Conservation (phyloP, 1,140 invertebrate species). For the Geopemphigus sp. region DNA sequence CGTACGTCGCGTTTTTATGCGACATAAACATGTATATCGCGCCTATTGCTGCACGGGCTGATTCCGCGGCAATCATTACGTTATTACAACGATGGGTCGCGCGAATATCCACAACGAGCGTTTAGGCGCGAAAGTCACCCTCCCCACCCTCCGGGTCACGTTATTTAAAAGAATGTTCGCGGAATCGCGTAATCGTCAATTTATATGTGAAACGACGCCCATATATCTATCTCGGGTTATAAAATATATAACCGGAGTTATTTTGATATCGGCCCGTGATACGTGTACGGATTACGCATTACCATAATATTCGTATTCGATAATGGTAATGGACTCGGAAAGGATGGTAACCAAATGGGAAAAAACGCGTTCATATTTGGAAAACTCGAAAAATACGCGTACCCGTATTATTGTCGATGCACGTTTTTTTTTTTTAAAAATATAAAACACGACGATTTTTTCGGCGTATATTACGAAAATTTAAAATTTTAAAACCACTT, state of each 20-base stretch:
- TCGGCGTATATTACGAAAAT: too few relatives aligned
- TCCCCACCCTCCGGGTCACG: too few relatives aligned
- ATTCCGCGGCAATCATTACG: background rate
- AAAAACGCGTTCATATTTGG: background rate
- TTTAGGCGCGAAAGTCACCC: too few relatives aligned
- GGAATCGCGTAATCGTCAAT: slow-evolving; percentile 10
- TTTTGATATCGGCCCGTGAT: slow-evolving; percentile 10
- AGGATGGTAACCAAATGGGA: background rate
- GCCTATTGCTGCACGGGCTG: background rate
- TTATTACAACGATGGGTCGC: background rate
- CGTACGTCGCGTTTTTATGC: too few relatives aligned
- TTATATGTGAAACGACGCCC: slow-evolving; percentile 4
- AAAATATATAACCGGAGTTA: slow-evolving; percentile 34
- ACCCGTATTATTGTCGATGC: background rate
- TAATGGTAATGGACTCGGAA: slow-evolving; percentile 14
- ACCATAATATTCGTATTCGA: slow-evolving; percentile 37
- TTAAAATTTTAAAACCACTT: too few relatives aligned
- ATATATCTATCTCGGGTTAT: slow-evolving; percentile 9
- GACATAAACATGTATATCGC: background rate
- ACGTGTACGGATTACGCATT: slow-evolving; percentile 39
- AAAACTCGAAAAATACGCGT: background rate
- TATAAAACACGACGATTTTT: too few relatives aligned
- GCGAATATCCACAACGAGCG: too few relatives aligned
- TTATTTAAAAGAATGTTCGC: slow-evolving; percentile 13
- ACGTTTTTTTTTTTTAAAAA: too few relatives aligned